Conservation (phyloP, 64 coral and sea anemone genomes). For the Pocillopora verrucosa region DNA sequence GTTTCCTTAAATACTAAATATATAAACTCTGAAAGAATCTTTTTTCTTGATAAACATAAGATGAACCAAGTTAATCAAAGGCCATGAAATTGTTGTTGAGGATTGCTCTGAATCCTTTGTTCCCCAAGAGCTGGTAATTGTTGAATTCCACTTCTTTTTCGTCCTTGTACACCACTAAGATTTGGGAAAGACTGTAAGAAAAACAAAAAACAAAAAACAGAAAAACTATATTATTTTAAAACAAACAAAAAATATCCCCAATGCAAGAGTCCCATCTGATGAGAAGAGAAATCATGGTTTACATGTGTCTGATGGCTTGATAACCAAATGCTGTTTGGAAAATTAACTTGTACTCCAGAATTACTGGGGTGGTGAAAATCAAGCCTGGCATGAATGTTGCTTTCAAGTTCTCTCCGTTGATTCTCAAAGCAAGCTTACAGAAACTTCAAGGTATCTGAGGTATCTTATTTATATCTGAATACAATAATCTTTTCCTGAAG, state of each 20-base stretch:
- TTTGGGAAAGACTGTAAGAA: slow-evolving; percentile 75
- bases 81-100: slow-evolving; percentile 26
- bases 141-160: slow-evolving; percentile 38
- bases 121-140: slow-evolving; percentile 63
- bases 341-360: too few relatives aligned
- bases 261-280: too few relatives aligned
- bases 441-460: too few relatives aligned
- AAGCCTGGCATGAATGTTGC: neutral
- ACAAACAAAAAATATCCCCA: too few relatives aligned
- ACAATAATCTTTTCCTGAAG: too few relatives aligned
- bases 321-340: too few relatives aligned
- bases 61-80: neutral
- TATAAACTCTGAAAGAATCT: neutral
- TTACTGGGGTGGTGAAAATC: neutral
- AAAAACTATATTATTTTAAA: neutral
- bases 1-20: too few relatives aligned
- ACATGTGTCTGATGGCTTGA: too few relatives aligned
- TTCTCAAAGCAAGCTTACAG: too few relatives aligned
- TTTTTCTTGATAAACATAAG: neutral
- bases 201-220: neutral
- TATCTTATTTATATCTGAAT: too few relatives aligned
- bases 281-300: too few relatives aligned
- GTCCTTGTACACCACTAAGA: slow-evolving; percentile 64
- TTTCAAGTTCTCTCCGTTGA: too few relatives aligned
- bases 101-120: slow-evolving; percentile 25